Evolutionary conservation across 2,113 vertebrate species (phyloP), one percentile per base, ranked within the genome.

Genomic region (Chlorodrepanis virens): DNA sequence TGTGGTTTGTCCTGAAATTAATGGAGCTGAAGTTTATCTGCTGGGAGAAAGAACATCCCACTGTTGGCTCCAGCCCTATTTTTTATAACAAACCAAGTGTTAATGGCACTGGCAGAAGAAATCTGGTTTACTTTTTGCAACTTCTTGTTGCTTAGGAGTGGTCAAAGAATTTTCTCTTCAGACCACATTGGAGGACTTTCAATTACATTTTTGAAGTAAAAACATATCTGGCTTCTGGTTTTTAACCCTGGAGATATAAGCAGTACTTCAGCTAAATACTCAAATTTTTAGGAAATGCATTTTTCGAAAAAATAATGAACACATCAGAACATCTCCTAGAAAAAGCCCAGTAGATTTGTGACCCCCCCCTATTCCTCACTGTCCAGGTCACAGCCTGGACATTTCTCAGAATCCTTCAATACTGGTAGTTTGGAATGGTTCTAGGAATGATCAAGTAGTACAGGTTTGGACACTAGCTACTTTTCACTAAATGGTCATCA

Each of bases 351-450:
- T 35, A 33, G 31, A 10, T 90, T 75, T 93, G 22, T 57, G 79
- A 70, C 4, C 3, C 12, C 3, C 16, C 11, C 57, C 54, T 4
- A 3, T 49, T 74, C 49, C 60, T 63, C 47, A 50, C 33, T 54
- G 31, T 52, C 19, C 63, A 61, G 53, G 22, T 27, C 8, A 63
- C 7, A 63, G 44, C 12, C 42, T 56, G 35, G 27, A 67, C 39
- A 65, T 45, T 16, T 77, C 42, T 96, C 59, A 70, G 44, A 86
- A 88, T 18, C 56, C 24, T 90, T 86, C 60, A 61, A 4, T 22
- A 42, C 60, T 72, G 19, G 23, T 59, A 64, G 56, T 61, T 92
- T 95, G 87, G 94, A 95, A 97, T 96, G 94, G 72, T 97, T 95
- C 83, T 90, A 83, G 91, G 79, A 54, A 75, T 74, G 37, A 89